Base-by-base conservation (phyloP, 1,140 invertebrate genomes). In the Penaeus japonicus region DNA sequence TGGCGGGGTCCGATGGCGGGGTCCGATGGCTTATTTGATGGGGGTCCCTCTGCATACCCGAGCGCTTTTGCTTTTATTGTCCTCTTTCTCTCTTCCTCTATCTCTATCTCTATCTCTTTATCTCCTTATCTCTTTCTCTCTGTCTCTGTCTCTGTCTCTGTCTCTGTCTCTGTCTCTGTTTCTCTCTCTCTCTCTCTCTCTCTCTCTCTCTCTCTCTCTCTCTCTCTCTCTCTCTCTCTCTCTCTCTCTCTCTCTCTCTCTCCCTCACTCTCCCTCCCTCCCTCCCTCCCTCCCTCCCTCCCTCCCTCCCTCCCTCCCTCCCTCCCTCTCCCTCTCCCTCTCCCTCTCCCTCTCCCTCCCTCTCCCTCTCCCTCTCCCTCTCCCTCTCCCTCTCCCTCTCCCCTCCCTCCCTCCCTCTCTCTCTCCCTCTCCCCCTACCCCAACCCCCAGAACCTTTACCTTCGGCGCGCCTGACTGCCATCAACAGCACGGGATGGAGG, bases 141-240 rank as follows among this genome's bases (percentile, higher is more conserved):
- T 70, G n/a, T 70, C 65, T 70, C 65, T 70, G n/a, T 70, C 65
- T 77, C 24, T 18, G 35, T 39, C 30, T 47, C 75, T 39, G 20
- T 39, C 24, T 17, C 24, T 39, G 20, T 18, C 30, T 20, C 75
- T 78, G n/a, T 32, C 24, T 47, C 75, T 78, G 18, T 78, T 27
- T 15, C 75, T 32, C 75, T 32, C 75, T 78, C 30, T 78, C 30
- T 32, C 30, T 30, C 75, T 78, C 75, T 78, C 75, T 75, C 73
- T 75, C 73, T 75, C 73, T 75, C 73, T 75, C 73, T 75, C 73
- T 75, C 73, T 75, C 73, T 77, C 73, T 77, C 73, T 77, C 73
- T 77, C 73, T 77, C 73, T 77, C 73, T 77, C 73, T 77, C 73
- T 77, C 73, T 77, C 73, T 77, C 73, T 77, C 73, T 77, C 73